Conservation (phyloP, 2,797 vertebrate genomes). For the Anomalospiza imberbis region DNA sequence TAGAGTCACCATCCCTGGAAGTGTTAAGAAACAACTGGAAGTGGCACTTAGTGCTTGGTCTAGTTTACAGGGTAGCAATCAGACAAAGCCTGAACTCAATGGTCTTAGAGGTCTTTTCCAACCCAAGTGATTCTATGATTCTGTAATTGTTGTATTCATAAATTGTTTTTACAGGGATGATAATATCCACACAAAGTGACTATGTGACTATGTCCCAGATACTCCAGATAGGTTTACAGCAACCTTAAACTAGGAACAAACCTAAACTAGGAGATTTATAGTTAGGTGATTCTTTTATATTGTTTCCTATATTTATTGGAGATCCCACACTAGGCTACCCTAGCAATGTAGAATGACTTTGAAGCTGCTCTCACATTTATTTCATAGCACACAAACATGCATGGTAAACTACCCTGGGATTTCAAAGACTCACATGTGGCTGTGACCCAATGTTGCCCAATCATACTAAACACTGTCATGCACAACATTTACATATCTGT, state of each 20-base stretch:
- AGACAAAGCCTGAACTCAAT: not conserved
- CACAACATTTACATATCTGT: not conserved
- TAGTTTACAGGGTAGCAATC: not conserved
- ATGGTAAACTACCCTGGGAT: not conserved
- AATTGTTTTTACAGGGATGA: not conserved
- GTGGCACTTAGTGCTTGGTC: not conserved
- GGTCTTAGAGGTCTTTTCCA: not conserved
- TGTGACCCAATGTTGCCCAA: not conserved
- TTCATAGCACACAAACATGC: not conserved
- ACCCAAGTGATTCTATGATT: not conserved
- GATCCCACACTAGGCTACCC: not conserved
- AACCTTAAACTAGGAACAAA: not conserved
- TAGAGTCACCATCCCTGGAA: not conserved
- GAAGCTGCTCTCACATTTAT: not conserved
- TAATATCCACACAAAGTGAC: not conserved
- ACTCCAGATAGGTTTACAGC: not conserved
- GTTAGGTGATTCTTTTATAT: not conserved
- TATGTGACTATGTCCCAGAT: not conserved
- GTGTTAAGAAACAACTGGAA: not conserved
- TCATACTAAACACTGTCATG: not conserved
- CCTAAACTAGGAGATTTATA: not conserved
- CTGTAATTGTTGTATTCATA: not conserved
- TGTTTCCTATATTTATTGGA: not conserved
- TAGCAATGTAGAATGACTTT: not conserved
- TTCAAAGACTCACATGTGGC: not conserved